Evolutionary conservation across 1,140 invertebrate species (phyloP).

Genomic region (Pteromalus puparum): DNA sequence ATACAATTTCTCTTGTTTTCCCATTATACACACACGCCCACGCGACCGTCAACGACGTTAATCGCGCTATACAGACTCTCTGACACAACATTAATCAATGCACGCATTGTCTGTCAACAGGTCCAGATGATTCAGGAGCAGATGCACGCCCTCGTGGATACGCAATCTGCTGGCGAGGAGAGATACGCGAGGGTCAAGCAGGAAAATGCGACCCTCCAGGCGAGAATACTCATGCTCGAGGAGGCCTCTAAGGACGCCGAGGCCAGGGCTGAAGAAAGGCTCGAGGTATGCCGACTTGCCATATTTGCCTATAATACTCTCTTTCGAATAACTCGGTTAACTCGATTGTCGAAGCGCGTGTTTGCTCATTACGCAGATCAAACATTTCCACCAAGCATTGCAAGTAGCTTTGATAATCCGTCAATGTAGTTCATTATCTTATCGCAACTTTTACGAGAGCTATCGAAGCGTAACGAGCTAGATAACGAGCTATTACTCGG

Average conservation of each 20-base stretch:
- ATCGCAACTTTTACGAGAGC: neutral
- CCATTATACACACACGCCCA: neutral
- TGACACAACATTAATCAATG: neutral
- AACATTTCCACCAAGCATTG: too few species aligned
- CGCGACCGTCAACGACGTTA: neutral
- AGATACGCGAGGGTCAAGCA: slow-evolving; percentile 90
- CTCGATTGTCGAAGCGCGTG: too few species aligned
- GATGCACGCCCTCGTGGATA: slow-evolving; percentile 89
- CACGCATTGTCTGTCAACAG: slow-evolving; percentile 72
- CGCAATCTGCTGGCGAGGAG: slow-evolving; percentile 89
- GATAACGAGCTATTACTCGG: neutral
- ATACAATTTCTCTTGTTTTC: too few species aligned
- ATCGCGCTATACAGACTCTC: too few species aligned
- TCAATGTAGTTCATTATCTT: neutral
- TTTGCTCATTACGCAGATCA: too few species aligned
- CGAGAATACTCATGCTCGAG: slow-evolving; percentile 92
- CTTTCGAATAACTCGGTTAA: too few species aligned
- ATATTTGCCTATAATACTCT: too few species aligned
- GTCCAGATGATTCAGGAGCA: slow-evolving; percentile 93
- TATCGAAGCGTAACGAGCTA: neutral
- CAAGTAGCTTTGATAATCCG: too few species aligned
- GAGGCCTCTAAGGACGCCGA: slow-evolving; percentile 94
- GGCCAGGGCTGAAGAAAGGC: slow-evolving; percentile 87
- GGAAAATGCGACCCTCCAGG: slow-evolving; percentile 92
- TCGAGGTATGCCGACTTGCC: slow-evolving; percentile 71